Base-by-base conservation (phyloP, 1,140 invertebrate genomes). In the Spodoptera litura region DNA sequence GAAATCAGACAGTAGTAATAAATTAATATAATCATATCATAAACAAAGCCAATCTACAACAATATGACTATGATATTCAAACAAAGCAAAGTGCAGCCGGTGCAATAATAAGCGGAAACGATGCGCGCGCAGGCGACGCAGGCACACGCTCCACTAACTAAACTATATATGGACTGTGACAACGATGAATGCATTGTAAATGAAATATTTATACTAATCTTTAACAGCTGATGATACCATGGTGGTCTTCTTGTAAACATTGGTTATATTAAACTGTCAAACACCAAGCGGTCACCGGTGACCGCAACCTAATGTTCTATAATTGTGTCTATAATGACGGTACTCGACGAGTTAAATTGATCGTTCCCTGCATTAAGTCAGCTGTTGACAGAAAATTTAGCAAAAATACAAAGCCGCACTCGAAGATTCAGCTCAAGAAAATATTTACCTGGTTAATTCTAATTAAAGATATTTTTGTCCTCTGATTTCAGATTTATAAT, bases 91-190 rank as follows among this genome's bases (percentile, higher is more conserved):
- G 80, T 81, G 81, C 76, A 79, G 80, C 80, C 79, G 83, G 82
- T 70, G 71, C 78, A 86, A 88, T 89, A 88, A 88, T 89, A 88
- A 89, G 88, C 86, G 88, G 88, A 89, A 88, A 85, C 78, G 78
- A 77, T 80, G 78, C 72, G 68, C 52, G 25, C 51, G 58, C 58
- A 61, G 58, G 58, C 35, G 61, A 35, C 68, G 8, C 68, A n/a
- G 25, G 25, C 68, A 13, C 68, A 71, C 12, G 68, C 68, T 56
- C 68, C 52, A 38, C 52, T 55, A 38, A 15, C 52, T 38, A 56
- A 49, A 71, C 68, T 71, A 71, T 55, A 71, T 71, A 71, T 56
- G 68, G 68, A 71, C 68, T 35, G 68, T 71, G 52, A 71, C 68
- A 56, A 55, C 68, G 68, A 55, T n/a, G 27, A 71, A 38, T 71